Percentiles rank a stretch among this genome's conserved stretches.
Evolutionary conservation across 2,797 vertebrate genomes (phyloP).

Genomic region (Okamejei kenojei): DNA sequence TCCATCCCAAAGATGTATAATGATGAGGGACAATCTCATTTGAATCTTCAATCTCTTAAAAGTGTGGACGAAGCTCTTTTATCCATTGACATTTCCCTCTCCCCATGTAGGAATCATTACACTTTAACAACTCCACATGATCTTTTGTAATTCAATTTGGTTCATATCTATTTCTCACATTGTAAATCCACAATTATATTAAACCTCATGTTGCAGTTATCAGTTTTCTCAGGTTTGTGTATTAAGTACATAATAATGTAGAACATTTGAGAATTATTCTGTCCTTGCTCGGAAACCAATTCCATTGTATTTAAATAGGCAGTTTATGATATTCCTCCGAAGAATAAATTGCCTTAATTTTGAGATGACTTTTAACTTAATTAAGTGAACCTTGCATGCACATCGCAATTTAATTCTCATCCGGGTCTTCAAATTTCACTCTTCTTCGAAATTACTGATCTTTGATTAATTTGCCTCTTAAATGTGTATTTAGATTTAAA

Average conservation of each 20-base stretch:
- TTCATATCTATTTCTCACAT: neutral
- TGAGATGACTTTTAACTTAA: neutral
- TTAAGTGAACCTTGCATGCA: neutral
- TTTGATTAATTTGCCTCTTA: neutral
- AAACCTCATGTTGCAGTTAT: neutral
- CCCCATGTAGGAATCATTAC: neutral
- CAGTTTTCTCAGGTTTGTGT: neutral
- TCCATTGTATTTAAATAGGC: neutral
- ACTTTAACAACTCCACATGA: neutral
- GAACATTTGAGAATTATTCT: neutral
- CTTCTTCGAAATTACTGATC: neutral
- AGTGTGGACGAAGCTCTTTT: neutral
- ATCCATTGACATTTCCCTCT: no score
- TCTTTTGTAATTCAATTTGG: neutral
- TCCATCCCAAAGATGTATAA: neutral
- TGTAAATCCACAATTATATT: neutral
- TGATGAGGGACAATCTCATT: neutral
- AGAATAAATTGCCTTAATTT: neutral
- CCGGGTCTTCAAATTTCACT: neutral
- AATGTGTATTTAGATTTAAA: neutral
- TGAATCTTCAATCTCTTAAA: neutral
- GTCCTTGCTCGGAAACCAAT: neutral
- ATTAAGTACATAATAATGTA: neutral
- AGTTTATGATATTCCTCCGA: neutral
- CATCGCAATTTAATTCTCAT: neutral